These are phyloP conservation scores for Salmo trutta DNA, from an alignment of 2,797 vertebrate genomes.

Conservation along the genomic window DNA sequence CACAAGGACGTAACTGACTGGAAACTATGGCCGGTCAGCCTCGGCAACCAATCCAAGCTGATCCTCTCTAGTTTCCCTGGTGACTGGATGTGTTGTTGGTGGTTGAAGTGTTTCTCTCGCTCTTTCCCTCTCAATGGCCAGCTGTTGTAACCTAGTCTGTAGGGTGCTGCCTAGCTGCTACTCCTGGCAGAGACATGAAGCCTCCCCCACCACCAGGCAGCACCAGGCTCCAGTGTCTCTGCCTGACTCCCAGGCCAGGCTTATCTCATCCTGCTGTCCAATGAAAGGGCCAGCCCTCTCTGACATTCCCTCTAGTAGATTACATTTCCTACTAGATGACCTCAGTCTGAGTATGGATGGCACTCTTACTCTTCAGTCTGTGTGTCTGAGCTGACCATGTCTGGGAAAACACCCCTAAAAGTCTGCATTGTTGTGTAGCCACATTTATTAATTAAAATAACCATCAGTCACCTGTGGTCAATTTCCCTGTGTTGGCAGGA, in stretches of 20 bases:
- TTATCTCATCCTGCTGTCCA: neutral
- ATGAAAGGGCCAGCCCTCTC: slow-evolving; percentile 1
- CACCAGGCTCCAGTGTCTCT: slow-evolving; percentile 26
- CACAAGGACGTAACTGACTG: slow-evolving; percentile 39
- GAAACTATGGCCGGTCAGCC: slow-evolving; percentile 14
- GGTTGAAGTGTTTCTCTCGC: slow-evolving; percentile 33
- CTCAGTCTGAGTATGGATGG: neutral
- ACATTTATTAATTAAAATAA: neutral
- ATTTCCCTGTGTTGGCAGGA: neutral
- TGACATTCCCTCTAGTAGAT: neutral
- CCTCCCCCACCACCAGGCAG: slow-evolving; percentile 36
- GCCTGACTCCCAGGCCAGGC: slow-evolving; percentile 11
- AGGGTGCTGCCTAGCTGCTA: neutral
- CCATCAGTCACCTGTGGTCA: neutral
- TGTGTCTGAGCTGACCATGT: neutral
- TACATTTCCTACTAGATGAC: neutral
- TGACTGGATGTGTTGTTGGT: slow-evolving; percentile 39
- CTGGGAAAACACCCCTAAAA: neutral
- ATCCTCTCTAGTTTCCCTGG: slow-evolving; percentile 37
- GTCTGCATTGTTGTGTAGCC: neutral
- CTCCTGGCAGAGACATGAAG: slow-evolving; percentile 42
- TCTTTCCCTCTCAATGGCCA: slow-evolving; percentile 18
- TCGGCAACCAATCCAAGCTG: slow-evolving; percentile 36
- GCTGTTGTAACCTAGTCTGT: neutral
- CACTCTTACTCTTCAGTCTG: neutral